These are phyloP conservation scores for Formica selysi DNA, from an alignment of 1,140 invertebrate species.

Conservation along the genomic window DNA sequence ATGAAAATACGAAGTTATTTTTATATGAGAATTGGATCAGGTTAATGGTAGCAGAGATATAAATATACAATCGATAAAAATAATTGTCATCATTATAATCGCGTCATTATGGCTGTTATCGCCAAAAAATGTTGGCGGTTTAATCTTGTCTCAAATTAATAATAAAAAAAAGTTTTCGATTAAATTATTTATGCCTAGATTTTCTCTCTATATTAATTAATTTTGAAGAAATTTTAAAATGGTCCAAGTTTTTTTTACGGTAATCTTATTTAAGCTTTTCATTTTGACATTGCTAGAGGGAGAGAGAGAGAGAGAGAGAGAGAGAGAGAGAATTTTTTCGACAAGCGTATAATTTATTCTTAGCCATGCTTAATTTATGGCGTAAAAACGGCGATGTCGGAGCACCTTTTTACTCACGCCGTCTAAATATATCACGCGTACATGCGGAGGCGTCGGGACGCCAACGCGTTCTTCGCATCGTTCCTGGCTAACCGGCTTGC, in stretches of 20 bases:
- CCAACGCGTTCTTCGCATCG: background rate
- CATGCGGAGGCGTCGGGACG: conserved; percentile 16
- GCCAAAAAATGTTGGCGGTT: background rate
- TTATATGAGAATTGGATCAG: conserved; percentile 1
- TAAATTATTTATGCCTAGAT: background rate
- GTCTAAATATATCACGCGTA: conserved; percentile 37
- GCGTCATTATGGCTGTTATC: background rate
- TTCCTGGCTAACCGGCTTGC: background rate
- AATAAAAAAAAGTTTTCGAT: background rate
- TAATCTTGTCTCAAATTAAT: background rate
- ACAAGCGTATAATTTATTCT: background rate
- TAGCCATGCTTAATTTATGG: background rate
- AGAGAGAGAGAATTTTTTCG: background rate
- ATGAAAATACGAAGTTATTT: background rate
- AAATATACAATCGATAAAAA: background rate
- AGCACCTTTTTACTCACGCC: background rate
- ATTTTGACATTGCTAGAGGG: background rate
- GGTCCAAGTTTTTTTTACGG: background rate
- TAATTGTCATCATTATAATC: conserved; percentile 24
- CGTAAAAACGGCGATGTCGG: background rate
- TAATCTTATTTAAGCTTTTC: background rate
- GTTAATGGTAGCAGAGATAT: background rate
- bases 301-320: too few species aligned
- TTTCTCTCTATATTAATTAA: too few species aligned
- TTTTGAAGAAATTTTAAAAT: too few species aligned